phyloP scores from a whole-genome alignment of 2,888 invertebrate species.

The Shargacucullia verbasci region DNA sequence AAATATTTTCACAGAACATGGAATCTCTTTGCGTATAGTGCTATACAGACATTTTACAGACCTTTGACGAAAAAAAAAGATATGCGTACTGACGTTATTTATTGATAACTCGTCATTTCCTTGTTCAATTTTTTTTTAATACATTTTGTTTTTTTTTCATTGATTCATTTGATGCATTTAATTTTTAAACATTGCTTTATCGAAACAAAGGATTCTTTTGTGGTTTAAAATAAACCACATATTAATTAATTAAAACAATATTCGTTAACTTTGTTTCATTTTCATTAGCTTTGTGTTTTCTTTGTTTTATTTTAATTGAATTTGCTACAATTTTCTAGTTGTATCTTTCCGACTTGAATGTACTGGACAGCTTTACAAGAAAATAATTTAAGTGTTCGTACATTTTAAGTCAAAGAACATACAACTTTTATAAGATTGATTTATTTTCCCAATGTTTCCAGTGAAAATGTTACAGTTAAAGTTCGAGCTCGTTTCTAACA shows the following conservation, averaged over 20 bases:
- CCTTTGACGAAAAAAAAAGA: conserved; percentile 2
- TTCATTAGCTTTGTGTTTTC: conserved; percentile 1
- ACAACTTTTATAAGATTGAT: neutral
- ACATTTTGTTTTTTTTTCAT: neutral
- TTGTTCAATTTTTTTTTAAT: neutral
- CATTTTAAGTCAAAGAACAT: neutral
- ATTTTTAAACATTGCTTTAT: neutral
- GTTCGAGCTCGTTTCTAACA: conserved; percentile 26
- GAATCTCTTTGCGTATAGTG: conserved; percentile 9
- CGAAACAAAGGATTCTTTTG: neutral
- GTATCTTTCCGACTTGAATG: neutral
- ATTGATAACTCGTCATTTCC: neutral
- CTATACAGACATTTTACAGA: conserved; percentile 3
- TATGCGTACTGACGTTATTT: neutral
- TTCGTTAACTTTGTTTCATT: conserved; percentile 1
- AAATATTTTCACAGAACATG: conserved; percentile 24
- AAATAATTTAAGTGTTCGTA: neutral
- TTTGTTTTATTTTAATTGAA: neutral
- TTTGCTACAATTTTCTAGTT: conserved; percentile 1
- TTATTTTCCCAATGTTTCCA: neutral
- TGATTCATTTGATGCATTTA: neutral
- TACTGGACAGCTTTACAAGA: neutral
- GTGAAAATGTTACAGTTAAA: conserved; percentile 25
- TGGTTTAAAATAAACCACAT: conserved; percentile 1
- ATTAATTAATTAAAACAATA: neutral